Conservation (phyloP, 2,113 vertebrate species). For the Pongo pygmaeus region DNA sequence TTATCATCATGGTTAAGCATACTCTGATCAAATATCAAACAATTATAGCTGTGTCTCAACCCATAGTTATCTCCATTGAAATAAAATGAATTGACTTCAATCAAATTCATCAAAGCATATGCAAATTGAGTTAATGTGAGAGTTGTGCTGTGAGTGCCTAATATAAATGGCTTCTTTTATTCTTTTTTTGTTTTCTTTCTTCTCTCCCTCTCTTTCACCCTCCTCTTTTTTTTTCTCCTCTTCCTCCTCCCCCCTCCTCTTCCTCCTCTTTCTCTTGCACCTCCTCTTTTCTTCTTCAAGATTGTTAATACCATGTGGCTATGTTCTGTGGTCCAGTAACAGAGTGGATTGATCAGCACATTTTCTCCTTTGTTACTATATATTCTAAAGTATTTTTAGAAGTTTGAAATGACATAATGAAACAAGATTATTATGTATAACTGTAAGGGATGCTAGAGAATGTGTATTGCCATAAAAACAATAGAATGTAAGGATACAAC, state of each 20-base stretch:
- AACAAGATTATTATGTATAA: neutral
- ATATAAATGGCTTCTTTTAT: conserved; percentile 46
- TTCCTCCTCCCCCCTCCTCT: too few relatives aligned
- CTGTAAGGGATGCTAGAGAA: neutral
- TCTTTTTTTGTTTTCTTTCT: neutral
- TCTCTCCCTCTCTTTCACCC: too few relatives aligned
- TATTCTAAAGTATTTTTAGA: neutral
- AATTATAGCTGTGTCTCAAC: conserved; percentile 59
- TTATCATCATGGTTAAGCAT: conserved; percentile 69
- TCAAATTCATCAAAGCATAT: conserved; percentile 76
- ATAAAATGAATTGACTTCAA: conserved; percentile 82
- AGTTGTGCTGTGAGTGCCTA: conserved; percentile 70
- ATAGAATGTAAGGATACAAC: neutral
- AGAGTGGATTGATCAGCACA: neutral
- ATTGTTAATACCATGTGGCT: too few relatives aligned
- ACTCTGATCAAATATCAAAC: conserved; percentile 67
- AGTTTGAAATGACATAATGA: neutral
- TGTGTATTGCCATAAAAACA: neutral
- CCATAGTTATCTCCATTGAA: conserved; percentile 79
- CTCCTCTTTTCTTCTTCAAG: neutral
- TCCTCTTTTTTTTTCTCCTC: rapidly evolving
- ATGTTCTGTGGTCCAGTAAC: neutral
- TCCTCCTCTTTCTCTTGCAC: neutral
- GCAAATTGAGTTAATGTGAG: conserved; percentile 76
- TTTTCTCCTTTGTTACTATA: neutral